Base-by-base conservation (phyloP, 2,888 invertebrate species). In the Phyllotreta striolata region DNA sequence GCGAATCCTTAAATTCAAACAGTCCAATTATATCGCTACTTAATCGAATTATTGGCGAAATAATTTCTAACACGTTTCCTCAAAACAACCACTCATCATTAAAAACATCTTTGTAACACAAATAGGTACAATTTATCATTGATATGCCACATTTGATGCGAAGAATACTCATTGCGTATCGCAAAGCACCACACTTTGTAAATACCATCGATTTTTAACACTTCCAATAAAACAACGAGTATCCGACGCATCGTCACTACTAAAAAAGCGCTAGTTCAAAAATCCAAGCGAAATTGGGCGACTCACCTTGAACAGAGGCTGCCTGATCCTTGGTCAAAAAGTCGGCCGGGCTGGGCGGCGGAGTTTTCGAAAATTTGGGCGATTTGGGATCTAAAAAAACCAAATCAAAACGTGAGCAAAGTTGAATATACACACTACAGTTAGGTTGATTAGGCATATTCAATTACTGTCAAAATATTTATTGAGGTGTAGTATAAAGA, bases 301-400 rank as follows among this genome's bases (percentile, higher is more conserved):
- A 69, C 70, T 75, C 78, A 82, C 82, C 81, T 79, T 82, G 81
- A 69, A 78, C 72, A 63, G 79, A 69, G 77, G 85, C 73, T 74
- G 78, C 86, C 68, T 83, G 79, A 66, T 72, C 72, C 60, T 65
- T 66, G 10, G 82, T 74, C 66, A 83, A 84, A 75, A 89, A 84
- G 79, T 89, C 89, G 60, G 89, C 88, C 41, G 89, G 89, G 72
- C 89, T 89, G 6, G 89, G 89, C 55, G 89, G 89, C 67, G 89
- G 89, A 64, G 89, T 89, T 78, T 88, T 88, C 40, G 88, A 87
- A 73, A 87, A 85, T 76, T 86, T 87, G 61, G 88, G 86, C 66
- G 85, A 86, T 73, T 81, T 81, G 55, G 87, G 81, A 82, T 87
- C 89, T 88, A 81, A 66, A 83, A 81, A 67, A 49, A 41, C 40